These are phyloP conservation scores for Agrotis puta DNA, from an alignment of 2,888 invertebrate genomes.

Conservation along the genomic window DNA sequence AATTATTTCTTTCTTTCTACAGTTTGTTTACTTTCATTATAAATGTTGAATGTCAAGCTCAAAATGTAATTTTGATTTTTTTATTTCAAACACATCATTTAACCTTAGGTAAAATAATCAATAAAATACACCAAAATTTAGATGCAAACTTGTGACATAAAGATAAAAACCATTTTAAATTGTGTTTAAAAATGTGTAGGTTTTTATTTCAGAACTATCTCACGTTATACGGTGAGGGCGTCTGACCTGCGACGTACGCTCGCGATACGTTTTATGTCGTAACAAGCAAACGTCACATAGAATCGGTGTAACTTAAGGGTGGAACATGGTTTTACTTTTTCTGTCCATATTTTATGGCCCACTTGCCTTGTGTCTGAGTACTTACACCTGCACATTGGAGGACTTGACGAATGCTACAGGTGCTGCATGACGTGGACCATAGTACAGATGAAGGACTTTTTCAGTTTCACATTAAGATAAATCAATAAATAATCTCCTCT, in stretches of 20 bases:
- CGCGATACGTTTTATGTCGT: not conserved
- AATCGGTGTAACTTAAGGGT: conserved; percentile 4
- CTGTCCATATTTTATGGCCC: no score
- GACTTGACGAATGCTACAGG: no score
- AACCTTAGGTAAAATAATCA: no score
- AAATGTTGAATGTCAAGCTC: not conserved
- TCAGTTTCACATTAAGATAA: not conserved
- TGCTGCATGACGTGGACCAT: no score
- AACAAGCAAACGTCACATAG: conserved; percentile 20
- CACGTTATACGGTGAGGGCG: no score
- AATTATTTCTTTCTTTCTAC: no score
- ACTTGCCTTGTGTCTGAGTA: no score
- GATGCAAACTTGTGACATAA: no score
- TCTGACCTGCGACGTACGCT: not conserved
- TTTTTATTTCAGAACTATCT: not conserved
- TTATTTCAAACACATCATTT: no score
- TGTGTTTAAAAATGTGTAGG: not conserved
- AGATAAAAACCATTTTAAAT: not conserved
- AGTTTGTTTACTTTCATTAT: not conserved
- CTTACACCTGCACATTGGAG: no score
- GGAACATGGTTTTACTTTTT: not conserved
- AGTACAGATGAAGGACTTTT: not conserved
- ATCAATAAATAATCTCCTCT: not conserved
- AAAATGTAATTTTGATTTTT: not conserved
- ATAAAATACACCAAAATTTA: no score